Evolutionary conservation across 2,888 invertebrate genomes (phyloP), one percentile per base, ranked within the genome.

Genomic region (Euproctis similis): DNA sequence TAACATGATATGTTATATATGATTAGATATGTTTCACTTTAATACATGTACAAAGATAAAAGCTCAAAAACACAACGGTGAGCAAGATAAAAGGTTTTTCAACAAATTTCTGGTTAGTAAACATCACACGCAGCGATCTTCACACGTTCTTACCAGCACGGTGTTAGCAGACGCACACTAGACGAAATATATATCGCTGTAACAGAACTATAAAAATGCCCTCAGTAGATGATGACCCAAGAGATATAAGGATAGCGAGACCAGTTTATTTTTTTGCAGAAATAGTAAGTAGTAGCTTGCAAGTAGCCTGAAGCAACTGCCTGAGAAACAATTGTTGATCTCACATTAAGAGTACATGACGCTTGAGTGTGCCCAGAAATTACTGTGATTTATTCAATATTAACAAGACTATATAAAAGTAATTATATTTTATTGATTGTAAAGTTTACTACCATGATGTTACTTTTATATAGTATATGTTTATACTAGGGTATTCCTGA

Each of bases 121-220:
- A 12, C 47, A 49, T 49, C 50, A 10, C 49, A 49, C 50, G 49
- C 46, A 39, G 21, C 24, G 28, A 49, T 49, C 50, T 46, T 33
- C 34, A 31, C 34, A 46, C 46, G 46, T 39, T 28, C 26, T n/a
- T 3, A 8, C n/a, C n/a, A n/a, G 20, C 14, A 17, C 20, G 14
- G 24, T 36, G 29, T 31, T n/a, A 18, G 24, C 29, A 49, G 50
- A 49, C 49, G 24, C 24, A 45, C 39, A 35, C 50, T 24, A 49
- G 49, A 49, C 50, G 27, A 22, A 28, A 25, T 11, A 32, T 12
- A 25, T 28, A 34, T 19, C 26, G 22, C 21, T 24, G n/a, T n/a
- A n/a, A n/a, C 24, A 28, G 22, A 18, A 34, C 34, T 8, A 33
- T 26, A 19, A 40, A 36, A 34, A 24, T 25, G 4, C 12, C 30